phyloP scores from a whole-genome alignment of 2,888 invertebrate genomes.

The Helobdella robusta region DNA sequence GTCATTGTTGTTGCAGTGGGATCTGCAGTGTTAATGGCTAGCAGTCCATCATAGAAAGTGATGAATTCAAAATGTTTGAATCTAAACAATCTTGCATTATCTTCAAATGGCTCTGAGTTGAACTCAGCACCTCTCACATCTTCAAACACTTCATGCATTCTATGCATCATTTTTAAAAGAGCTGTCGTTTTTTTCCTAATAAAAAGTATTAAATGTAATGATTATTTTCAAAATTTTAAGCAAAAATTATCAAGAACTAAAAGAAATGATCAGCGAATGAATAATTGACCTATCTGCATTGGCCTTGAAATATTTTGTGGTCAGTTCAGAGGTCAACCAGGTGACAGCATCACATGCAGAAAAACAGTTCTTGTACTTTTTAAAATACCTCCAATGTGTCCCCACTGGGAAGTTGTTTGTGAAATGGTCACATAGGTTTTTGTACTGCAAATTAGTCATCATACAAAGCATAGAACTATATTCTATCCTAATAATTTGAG shows the following conservation, averaged over 20 bases:
- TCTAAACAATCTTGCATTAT: constrained; percentile 4
- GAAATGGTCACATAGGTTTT: constrained; percentile 8
- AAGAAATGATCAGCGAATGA: not conserved
- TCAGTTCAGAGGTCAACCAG: not conserved
- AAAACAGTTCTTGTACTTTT: constrained; percentile 7
- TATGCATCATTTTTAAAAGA: constrained; percentile 13
- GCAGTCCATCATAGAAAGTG: too few species aligned
- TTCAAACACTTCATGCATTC: constrained; percentile 5
- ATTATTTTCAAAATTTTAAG: too few species aligned
- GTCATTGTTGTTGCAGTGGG: too few species aligned
- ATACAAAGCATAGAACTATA: not conserved
- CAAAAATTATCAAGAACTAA: not conserved
- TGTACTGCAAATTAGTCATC: constrained; percentile 2
- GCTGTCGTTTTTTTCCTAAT: not conserved
- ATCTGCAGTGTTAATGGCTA: too few species aligned
- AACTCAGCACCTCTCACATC: not conserved
- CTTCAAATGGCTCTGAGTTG: not conserved
- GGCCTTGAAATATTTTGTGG: not conserved
- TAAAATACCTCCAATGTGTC: not conserved
- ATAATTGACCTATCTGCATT: not conserved
- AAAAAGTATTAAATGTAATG: not conserved
- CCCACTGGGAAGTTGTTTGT: not conserved
- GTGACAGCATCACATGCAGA: constrained; percentile 10
- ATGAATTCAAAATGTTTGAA: not conserved
- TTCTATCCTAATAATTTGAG: constrained; percentile 6